phyloP scores from a whole-genome alignment of 1,140 invertebrate genomes.

The Lethrus apterus region DNA sequence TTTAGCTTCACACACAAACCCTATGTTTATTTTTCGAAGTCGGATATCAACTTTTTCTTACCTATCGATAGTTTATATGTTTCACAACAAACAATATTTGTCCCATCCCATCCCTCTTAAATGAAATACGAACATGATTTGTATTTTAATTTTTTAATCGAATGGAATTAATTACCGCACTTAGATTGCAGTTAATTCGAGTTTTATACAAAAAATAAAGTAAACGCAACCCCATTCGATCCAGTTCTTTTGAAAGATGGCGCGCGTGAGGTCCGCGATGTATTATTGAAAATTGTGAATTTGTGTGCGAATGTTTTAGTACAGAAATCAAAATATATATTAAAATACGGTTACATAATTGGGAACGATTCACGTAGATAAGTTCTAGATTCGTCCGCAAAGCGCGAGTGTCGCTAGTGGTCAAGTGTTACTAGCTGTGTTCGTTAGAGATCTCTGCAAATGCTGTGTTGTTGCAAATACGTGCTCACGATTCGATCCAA shows the following conservation, averaged over 20 bases:
- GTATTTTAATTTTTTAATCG: no score
- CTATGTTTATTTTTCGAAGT: no score
- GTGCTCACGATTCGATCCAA: constrained; percentile 3
- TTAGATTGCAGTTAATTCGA: no score
- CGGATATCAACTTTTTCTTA: no score
- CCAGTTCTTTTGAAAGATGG: background rate
- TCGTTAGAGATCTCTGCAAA: constrained; percentile 36
- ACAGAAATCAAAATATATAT: constrained; percentile 40
- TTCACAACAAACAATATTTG: no score
- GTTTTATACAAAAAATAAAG: constrained; percentile 1
- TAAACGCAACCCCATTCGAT: constrained; percentile 20
- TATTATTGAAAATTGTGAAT: constrained; percentile 29
- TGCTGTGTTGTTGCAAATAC: constrained; percentile 5
- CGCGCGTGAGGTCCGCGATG: constrained; percentile 20
- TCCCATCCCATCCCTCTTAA: no score
- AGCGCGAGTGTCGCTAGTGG: constrained; percentile 36
- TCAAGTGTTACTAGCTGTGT: constrained; percentile 40
- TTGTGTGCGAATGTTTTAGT: constrained; percentile 41
- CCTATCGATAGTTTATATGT: no score
- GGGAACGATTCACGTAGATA: constrained; percentile 35
- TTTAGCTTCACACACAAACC: no score
- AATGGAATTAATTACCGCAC: no score
- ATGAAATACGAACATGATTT: no score
- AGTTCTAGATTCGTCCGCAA: constrained; percentile 39
- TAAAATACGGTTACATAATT: constrained; percentile 31